These are phyloP conservation scores for Camelus dromedarius DNA, from an alignment of 2,113 vertebrate species.

Conservation along the genomic window DNA sequence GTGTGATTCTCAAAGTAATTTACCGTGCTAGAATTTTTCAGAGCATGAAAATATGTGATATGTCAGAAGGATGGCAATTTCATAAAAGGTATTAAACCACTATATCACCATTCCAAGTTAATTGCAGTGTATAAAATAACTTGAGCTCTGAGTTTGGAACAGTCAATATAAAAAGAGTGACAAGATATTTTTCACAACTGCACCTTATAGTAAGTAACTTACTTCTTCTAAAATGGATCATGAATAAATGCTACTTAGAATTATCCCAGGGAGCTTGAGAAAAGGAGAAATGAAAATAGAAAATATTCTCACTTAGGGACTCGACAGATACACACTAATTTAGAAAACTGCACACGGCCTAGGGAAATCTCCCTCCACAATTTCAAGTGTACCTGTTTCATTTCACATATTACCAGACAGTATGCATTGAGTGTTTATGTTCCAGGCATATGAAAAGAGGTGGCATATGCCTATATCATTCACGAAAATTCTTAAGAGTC, in stretches of 20 bases:
- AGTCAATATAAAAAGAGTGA: conserved; percentile 67
- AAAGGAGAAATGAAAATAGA: conserved; percentile 58
- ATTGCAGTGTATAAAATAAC: conserved; percentile 72
- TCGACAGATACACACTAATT: conserved; percentile 54
- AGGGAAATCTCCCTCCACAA: background rate
- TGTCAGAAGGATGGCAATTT: conserved; percentile 74
- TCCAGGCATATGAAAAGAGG: background rate
- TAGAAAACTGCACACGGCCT: background rate
- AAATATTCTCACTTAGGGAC: conserved; percentile 48
- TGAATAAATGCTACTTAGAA: conserved; percentile 73
- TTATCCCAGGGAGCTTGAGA: conserved; percentile 58
- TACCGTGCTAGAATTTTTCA: conserved; percentile 71
- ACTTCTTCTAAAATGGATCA: conserved; percentile 73
- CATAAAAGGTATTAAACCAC: conserved; percentile 79
- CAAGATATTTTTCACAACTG: conserved; percentile 65
- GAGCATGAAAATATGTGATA: conserved; percentile 71
- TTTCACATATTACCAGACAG: background rate
- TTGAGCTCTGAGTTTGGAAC: conserved; percentile 66
- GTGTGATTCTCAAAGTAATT: conserved; percentile 69
- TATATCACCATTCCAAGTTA: conserved; percentile 79
- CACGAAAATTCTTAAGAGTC: background rate
- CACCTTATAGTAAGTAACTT: conserved; percentile 58
- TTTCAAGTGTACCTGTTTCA: background rate
- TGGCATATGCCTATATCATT: background rate
- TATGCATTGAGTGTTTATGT: background rate